Evolutionary conservation across 2,888 invertebrate genomes (phyloP), one percentile per base, ranked within the genome.

Genomic region (Hoplodrina ambigua): DNA sequence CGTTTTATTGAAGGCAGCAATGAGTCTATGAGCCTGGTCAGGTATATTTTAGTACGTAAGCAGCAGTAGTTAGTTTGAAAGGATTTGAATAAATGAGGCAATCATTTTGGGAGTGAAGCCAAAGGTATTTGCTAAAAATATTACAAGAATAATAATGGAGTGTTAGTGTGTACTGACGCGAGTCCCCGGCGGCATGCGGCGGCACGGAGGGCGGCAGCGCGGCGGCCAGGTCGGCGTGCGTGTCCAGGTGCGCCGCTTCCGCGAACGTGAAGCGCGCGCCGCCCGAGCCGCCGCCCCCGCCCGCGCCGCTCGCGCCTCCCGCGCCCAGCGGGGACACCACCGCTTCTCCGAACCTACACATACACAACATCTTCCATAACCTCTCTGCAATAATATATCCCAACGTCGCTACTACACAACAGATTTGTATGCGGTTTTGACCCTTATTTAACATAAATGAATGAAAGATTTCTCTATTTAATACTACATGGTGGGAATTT

Each of bases 261-360:
- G 98, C 98, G 87, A 91, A 91, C 82, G 91, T 91, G 88, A 91
- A 91, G 60, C 91, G 90, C 70, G 90, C 97, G 66, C 41, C 41
- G 66, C 41, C 41, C 41, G 11, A 11, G n/a, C n/a, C 97, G 66
- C 41, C 41, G 33, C 33, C 33, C 13, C 97, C 98, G 88, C 81
- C 75, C 64, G 70, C 97, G 64, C 97, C 98, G 89, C 83, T 78
- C 66, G 69, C 77, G 11, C 98, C 98, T 89, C 97, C 41, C 41
- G 41, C 98, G 57, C 92, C 93, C 97, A 93, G 98, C 7, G 99
- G 99, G 0, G 99, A 99, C 90, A 98, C 98, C 50, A 99, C 98
- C 56, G 98, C 98, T 90, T 99, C 98, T 52, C 98, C 98, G 94
- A 98, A 98, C 65, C 96, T 96, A 78, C 7, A 4, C 37, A 8